Evolutionary conservation across 1,140 invertebrate genomes (phyloP).

Genomic region (Bombus breviceps): DNA sequence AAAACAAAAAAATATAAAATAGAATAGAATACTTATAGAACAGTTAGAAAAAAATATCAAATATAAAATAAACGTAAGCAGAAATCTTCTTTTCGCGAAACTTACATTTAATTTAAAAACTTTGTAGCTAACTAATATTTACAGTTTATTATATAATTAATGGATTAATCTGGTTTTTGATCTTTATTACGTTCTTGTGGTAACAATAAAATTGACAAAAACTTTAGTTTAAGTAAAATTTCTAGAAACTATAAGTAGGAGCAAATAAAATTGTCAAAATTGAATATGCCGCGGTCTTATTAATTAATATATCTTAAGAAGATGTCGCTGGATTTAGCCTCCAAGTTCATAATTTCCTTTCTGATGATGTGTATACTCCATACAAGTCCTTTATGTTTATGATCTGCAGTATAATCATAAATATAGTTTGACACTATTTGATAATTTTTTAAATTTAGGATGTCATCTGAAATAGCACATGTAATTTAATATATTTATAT

Average conservation of each 20-base stretch:
- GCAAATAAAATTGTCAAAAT: neutral
- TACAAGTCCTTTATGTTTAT: neutral
- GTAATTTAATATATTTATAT: conserved; percentile 28
- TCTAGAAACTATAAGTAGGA: neutral
- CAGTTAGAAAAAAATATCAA: neutral
- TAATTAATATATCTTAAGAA: neutral
- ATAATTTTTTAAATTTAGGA: conserved; percentile 1
- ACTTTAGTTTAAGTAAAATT: too few relatives aligned
- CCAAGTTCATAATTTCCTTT: neutral
- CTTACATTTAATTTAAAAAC: neutral
- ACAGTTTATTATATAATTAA: neutral
- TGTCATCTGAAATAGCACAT: conserved; percentile 26
- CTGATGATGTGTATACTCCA: too few relatives aligned
- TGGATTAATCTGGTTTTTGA: neutral
- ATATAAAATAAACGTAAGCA: neutral
- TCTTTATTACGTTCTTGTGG: neutral
- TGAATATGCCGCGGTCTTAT: neutral
- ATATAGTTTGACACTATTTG: neutral
- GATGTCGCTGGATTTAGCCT: neutral
- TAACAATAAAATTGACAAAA: neutral
- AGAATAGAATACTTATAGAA: neutral
- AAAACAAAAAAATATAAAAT: conserved; percentile 15
- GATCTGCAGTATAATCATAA: neutral
- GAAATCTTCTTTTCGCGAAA: neutral
- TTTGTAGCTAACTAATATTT: neutral